Evolutionary conservation across 1,140 invertebrate genomes (phyloP), one percentile per base, ranked within the genome.

Genomic region (Aphelenchoides avenae): DNA sequence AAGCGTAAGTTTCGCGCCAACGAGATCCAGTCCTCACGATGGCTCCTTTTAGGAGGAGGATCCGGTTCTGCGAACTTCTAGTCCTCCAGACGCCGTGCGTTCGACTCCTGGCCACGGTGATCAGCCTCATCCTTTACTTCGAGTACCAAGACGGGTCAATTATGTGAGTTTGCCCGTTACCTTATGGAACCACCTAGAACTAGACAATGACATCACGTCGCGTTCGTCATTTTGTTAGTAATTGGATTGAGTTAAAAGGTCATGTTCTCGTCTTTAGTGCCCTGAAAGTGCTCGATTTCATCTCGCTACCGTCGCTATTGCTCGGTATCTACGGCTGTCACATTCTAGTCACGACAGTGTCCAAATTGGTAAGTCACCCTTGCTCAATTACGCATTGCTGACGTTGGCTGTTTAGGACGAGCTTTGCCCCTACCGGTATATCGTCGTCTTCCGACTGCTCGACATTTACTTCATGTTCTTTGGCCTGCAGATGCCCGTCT

Each of bases 241-340:
- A 18, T 44, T 18, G 22, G 11, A 11, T 11, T 11, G 29, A 18
- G 11, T 18, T 44, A 11, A 11, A 11, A 11, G 29, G 11, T 26
- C 15, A 11, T 44, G 29, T 40, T 51, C 3, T 2, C 37, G 20
- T 9, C 29, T 67, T 59, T 49, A 67, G 65, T 30, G 56, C 59
- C 7, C 56, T 72, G 6, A 72, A 72, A 56, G 49, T 72, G 9
- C 42, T 72, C 3, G 70, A 72, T 36, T 66, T 75, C 30, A 60
- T 72, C n/a, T 52, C 68, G 9, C 46, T 72, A 20, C 70, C 70
- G 13, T 75, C 71, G 22, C 57, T 72, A 13, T 43, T 72, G 30
- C 34, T 58, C 37, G 70, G 70, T 40, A 72, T 72, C 33, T 72
- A 72, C 50, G 70, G 70, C 15, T 77, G 58, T 26, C 70, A 72